phyloP scores from a whole-genome alignment of 2,888 invertebrate species.

The Phytoseiulus persimilis region DNA sequence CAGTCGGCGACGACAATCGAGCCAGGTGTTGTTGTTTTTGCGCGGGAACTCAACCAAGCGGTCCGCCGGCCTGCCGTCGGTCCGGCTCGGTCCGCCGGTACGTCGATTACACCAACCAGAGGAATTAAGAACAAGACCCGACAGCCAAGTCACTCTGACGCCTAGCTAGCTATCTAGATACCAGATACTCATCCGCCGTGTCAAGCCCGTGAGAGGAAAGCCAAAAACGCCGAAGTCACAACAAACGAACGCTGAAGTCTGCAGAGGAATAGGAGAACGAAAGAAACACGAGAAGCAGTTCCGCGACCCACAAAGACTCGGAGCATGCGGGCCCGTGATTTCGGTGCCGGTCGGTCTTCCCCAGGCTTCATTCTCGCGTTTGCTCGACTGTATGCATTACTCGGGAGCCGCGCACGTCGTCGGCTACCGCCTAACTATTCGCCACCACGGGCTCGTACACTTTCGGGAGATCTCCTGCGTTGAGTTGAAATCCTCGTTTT shows the following conservation, averaged over 20 bases:
- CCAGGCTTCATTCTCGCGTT: background rate
- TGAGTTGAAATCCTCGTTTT: no score
- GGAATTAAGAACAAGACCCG: background rate
- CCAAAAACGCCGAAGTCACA: background rate
- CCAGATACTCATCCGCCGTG: background rate
- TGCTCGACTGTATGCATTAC: no score
- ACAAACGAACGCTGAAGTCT: background rate
- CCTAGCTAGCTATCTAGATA: background rate
- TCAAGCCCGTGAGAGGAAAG: background rate
- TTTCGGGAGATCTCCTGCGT: no score
- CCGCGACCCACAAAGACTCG: background rate
- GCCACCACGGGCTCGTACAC: no score
- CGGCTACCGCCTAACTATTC: no score
- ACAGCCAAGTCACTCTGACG: background rate
- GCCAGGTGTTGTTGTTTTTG: background rate
- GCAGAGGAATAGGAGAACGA: background rate
- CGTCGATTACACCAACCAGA: background rate
- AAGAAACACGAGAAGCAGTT: background rate
- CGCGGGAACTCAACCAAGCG: background rate
- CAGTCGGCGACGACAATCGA: background rate
- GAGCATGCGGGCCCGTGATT: background rate
- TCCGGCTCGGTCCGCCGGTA: background rate
- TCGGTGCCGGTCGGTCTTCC: background rate
- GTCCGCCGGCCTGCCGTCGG: background rate
- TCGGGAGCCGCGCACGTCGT: no score